These are phyloP conservation scores for Gonatopus flavifemur DNA, from an alignment of 1,140 invertebrate genomes.

Conservation along the genomic window DNA sequence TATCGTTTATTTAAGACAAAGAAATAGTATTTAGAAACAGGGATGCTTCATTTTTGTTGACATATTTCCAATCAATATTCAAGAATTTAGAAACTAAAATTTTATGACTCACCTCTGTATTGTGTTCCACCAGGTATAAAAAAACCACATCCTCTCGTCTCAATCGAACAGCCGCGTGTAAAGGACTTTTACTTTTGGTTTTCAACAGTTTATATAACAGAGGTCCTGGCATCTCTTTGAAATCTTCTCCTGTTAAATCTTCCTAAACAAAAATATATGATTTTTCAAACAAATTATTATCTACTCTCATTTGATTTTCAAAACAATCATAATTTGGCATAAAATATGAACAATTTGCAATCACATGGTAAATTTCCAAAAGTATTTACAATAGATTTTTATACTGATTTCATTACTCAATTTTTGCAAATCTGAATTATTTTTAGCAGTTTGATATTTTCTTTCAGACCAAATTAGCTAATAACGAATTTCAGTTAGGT, in stretches of 20 bases:
- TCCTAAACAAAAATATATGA: slow-evolving; percentile 61
- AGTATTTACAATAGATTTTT: not conserved
- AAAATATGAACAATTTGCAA: too few relatives aligned
- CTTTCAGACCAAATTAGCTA: too few relatives aligned
- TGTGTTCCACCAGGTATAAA: slow-evolving; percentile 88
- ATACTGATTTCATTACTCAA: too few relatives aligned
- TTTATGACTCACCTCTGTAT: slow-evolving; percentile 74
- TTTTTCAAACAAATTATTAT: slow-evolving; percentile 1
- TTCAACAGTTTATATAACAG: slow-evolving; percentile 90
- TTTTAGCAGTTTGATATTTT: too few relatives aligned
- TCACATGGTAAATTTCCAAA: too few relatives aligned
- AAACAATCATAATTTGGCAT: not conserved
- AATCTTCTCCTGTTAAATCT: slow-evolving; percentile 88
- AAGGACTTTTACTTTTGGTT: slow-evolving; percentile 81
- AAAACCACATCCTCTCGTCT: slow-evolving; percentile 92
- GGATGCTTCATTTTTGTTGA: too few relatives aligned
- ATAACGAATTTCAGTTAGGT: too few relatives aligned
- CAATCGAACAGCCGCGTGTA: slow-evolving; percentile 86
- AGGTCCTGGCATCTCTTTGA: slow-evolving; percentile 88
- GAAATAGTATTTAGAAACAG: slow-evolving; percentile 12
- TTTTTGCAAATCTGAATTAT: too few relatives aligned
- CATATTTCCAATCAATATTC: too few relatives aligned
- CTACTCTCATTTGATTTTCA: not conserved
- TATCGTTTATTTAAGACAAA: slow-evolving; percentile 3
- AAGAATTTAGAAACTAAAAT: too few relatives aligned